phyloP scores from a whole-genome alignment of 2,113 vertebrate species.

The Pterophyllum scalare region DNA sequence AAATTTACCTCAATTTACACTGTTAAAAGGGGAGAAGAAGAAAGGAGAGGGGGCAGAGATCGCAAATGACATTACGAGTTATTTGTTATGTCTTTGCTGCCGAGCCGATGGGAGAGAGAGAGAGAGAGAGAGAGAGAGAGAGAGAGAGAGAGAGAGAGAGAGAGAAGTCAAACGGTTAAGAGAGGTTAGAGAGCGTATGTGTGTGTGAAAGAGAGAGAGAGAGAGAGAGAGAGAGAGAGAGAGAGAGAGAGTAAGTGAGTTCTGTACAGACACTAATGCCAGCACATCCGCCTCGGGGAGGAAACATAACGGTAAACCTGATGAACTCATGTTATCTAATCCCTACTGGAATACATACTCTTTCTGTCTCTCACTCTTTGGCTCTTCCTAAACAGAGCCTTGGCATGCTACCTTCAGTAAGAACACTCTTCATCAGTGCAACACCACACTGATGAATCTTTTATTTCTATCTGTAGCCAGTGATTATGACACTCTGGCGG shows the following conservation, averaged over 20 bases:
- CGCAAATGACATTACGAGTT: slow-evolving; percentile 46
- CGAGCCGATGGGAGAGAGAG: slow-evolving; percentile 8
- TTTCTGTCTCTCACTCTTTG: slow-evolving; percentile 13
- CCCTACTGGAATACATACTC: slow-evolving; percentile 52
- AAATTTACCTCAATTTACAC: slow-evolving; percentile 30
- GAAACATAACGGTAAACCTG: slow-evolving; percentile 72
- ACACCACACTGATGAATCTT: slow-evolving; percentile 54
- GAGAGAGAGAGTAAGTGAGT: slow-evolving; percentile 19
- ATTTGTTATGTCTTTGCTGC: slow-evolving; percentile 48
- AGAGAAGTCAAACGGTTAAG: slow-evolving; percentile 53
- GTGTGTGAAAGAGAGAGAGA: neutral
- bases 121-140: slow-evolving; percentile 10
- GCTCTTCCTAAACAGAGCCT: slow-evolving; percentile 27
- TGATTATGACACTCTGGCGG: slow-evolving; percentile 56
- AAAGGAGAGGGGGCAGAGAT: neutral
- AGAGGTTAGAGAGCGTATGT: slow-evolving; percentile 43
- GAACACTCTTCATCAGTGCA: slow-evolving; percentile 42
- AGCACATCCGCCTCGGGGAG: slow-evolving; percentile 66
- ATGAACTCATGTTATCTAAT: slow-evolving; percentile 80
- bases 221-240: slow-evolving; percentile 9
- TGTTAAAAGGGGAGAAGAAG: neutral
- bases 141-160: slow-evolving; percentile 26
- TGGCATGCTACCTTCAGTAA: slow-evolving; percentile 37
- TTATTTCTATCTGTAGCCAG: slow-evolving; percentile 40
- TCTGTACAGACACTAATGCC: slow-evolving; percentile 56